phyloP scores from a whole-genome alignment of 2,113 vertebrate species.

The Tachuris rubrigastra region DNA sequence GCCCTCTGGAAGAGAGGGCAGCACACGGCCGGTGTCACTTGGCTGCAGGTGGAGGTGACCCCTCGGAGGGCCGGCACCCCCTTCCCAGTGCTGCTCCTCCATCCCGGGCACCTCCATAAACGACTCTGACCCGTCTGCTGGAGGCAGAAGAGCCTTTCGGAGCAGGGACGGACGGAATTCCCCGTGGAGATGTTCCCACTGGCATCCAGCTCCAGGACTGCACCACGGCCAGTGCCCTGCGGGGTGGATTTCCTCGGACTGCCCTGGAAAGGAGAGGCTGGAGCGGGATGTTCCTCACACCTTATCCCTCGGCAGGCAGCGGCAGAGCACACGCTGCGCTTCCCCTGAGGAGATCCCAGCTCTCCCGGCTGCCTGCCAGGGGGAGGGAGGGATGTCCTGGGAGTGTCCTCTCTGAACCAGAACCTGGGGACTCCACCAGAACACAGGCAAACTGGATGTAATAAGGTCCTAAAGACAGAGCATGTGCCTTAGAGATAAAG shows the following conservation, averaged over 20 bases:
- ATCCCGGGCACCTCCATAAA: fast-evolving
- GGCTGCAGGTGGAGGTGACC: neutral
- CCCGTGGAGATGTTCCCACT: fast-evolving
- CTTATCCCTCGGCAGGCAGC: neutral
- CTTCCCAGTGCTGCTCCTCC: neutral
- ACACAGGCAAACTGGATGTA: neutral
- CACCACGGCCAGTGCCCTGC: neutral
- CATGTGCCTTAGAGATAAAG: constrained; percentile 62
- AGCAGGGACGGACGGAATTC: neutral
- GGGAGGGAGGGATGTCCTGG: neutral
- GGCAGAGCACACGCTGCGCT: neutral
- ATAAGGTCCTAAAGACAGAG: neutral
- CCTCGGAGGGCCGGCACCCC: too few relatives aligned
- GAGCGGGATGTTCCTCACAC: neutral
- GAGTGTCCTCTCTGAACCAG: too few relatives aligned
- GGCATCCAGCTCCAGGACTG: neutral
- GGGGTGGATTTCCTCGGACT: neutral
- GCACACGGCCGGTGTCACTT: neutral
- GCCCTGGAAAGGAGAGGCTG: neutral
- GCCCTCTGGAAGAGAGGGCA: neutral
- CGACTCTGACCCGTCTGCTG: neutral
- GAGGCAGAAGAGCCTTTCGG: neutral
- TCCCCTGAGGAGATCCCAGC: fast-evolving
- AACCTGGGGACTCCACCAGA: neutral
- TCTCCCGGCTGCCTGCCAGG: neutral